phyloP scores from a whole-genome alignment of 2,888 invertebrate species.

The Habroteleia sp. region DNA sequence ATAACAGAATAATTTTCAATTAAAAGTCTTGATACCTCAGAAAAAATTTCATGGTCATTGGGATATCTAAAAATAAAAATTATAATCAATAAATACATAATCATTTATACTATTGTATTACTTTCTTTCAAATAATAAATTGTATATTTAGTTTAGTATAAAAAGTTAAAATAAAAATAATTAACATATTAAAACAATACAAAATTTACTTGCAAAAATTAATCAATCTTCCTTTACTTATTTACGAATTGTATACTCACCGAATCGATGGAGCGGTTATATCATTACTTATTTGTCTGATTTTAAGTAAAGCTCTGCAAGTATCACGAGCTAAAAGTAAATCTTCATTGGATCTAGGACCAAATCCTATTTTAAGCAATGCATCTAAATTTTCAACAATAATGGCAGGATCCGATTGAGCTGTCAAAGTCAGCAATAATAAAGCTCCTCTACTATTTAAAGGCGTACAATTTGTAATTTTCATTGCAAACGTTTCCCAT shows the following conservation, averaged over 20 bases:
- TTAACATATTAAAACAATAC: no score
- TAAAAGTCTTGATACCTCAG: conserved; percentile 81
- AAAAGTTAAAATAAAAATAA: no score
- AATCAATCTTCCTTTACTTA: conserved; percentile 1
- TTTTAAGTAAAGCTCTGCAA: conserved; percentile 83
- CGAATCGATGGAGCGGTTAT: conserved; percentile 77
- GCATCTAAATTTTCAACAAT: conserved; percentile 87
- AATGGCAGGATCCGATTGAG: conserved; percentile 84
- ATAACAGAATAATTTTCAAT: conserved; percentile 79
- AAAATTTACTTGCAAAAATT: no score
- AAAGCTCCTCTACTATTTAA: conserved; percentile 89
- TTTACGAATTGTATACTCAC: no score
- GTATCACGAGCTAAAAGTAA: conserved; percentile 83
- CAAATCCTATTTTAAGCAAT: conserved; percentile 88
- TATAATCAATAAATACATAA: background rate
- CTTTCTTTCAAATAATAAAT: no score
- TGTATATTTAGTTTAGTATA: no score
- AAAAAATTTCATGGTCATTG: conserved; percentile 83
- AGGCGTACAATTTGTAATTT: conserved; percentile 86
- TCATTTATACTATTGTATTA: no score
- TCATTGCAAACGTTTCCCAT: conserved; percentile 92
- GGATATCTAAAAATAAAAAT: conserved; percentile 76
- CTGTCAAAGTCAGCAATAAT: conserved; percentile 89
- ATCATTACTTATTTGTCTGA: conserved; percentile 79
- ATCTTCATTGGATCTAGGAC: conserved; percentile 81